Percentiles rank a stretch among this genome's conserved stretches.
phyloP scores from a whole-genome alignment of 2,113 vertebrate genomes.

The Physeter macrocephalus region DNA sequence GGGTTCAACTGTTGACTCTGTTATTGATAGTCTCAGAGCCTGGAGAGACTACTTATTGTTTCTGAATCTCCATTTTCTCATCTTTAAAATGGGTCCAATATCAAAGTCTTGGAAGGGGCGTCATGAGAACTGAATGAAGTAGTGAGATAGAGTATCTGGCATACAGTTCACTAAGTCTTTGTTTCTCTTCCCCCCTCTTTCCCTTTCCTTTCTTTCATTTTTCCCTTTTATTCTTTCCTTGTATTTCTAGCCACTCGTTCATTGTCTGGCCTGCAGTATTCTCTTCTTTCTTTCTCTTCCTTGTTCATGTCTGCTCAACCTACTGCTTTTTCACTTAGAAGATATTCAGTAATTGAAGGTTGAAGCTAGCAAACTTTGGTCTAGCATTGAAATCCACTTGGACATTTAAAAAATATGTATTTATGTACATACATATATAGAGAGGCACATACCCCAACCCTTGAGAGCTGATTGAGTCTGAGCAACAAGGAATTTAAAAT shows the following conservation, averaged over 20 bases:
- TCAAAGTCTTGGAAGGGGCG: neutral
- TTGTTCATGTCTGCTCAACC: neutral
- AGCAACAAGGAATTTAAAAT: neutral
- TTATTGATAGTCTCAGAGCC: neutral
- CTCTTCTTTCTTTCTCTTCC: neutral
- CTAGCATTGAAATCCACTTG: neutral
- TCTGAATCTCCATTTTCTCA: neutral
- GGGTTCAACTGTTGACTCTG: neutral
- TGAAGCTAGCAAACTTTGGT: neutral
- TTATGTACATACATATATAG: neutral
- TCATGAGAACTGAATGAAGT: neutral
- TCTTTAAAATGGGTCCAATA: neutral
- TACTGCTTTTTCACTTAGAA: neutral
- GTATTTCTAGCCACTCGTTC: neutral
- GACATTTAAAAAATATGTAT: neutral
- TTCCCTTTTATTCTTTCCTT: neutral
- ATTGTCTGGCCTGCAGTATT: neutral
- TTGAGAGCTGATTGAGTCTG: neutral
- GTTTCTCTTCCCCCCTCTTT: neutral
- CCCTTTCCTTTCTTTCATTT: neutral
- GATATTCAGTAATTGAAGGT: neutral
- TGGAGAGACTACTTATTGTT: neutral
- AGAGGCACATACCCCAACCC: too few species aligned
- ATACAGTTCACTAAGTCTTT: neutral
- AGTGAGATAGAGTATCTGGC: too few species aligned